phyloP scores from a whole-genome alignment of 2,113 vertebrate species.

The Condylura cristata region DNA sequence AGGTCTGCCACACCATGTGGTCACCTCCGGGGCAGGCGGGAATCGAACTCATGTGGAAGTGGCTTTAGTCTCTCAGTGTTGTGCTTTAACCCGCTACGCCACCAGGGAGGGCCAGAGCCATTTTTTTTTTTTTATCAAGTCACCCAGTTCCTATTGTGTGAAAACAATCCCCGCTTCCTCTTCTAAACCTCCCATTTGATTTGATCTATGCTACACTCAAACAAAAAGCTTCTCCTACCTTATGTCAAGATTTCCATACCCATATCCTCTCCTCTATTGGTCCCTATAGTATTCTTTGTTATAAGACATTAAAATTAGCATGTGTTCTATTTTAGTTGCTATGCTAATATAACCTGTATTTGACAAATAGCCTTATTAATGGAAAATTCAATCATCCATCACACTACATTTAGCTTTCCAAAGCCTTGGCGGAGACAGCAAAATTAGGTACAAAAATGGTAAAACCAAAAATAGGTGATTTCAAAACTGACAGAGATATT shows the following conservation, averaged over 20 bases:
- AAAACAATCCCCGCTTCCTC: neutral
- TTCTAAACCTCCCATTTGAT: neutral
- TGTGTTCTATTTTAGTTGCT: constrained; percentile 49
- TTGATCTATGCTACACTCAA: neutral
- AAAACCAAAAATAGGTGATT: constrained; percentile 42
- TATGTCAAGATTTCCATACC: neutral
- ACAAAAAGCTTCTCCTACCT: neutral
- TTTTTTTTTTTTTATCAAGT: neutral
- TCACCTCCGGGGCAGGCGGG: too few species aligned
- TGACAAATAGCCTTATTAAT: constrained; percentile 64
- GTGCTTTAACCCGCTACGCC: too few species aligned
- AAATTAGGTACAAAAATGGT: constrained; percentile 23
- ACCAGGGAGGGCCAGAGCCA: too few species aligned
- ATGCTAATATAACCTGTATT: constrained; percentile 41
- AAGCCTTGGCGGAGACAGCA: neutral
- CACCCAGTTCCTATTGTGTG: neutral
- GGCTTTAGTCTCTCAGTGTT: too few species aligned
- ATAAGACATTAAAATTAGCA: constrained; percentile 45
- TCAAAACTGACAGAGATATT: constrained; percentile 40
- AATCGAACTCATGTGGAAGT: too few species aligned
- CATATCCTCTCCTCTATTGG: neutral
- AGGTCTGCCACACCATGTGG: too few species aligned
- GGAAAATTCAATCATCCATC: constrained; percentile 54
- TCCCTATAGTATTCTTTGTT: constrained; percentile 29
- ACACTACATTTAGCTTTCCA: neutral